phyloP scores from a whole-genome alignment of 2,797 vertebrate genomes.

The Pseudochirops cupreus region DNA sequence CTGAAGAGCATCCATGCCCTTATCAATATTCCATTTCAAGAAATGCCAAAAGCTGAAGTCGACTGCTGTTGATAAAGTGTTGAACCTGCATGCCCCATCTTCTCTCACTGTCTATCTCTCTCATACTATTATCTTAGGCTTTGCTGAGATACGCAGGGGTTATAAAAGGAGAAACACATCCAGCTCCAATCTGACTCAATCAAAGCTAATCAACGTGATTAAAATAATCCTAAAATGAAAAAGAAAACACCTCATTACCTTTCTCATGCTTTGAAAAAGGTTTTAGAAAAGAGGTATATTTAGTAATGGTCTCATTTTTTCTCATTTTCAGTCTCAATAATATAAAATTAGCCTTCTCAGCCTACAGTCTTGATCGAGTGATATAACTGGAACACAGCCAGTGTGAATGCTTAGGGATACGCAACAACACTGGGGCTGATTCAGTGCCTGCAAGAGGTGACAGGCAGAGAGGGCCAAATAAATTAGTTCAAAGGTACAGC shows the following conservation, averaged over 20 bases:
- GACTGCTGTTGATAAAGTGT: not conserved
- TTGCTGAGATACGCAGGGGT: not conserved
- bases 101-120: not conserved
- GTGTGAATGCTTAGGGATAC: not conserved
- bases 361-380: not conserved
- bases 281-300: conserved; percentile 21
- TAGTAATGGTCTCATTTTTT: not conserved
- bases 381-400: too few relatives aligned
- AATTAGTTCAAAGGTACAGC: not conserved
- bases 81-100: not conserved
- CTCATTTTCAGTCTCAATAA: not conserved
- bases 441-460: not conserved
- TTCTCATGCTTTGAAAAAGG: conserved; percentile 20
- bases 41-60: not conserved
- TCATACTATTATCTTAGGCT: not conserved
- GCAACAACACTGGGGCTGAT: not conserved
- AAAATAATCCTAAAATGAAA: not conserved
- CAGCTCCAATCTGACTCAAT: not conserved
- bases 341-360: not conserved
- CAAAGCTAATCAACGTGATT: not conserved
- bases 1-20: not conserved
- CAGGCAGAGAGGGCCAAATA: not conserved
- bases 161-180: not conserved
- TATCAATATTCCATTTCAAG: not conserved
- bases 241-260: conserved; percentile 4